A percentile compares a stretch with the other conserved stretches of the same genome.
Evolutionary conservation across 2,797 vertebrate species (phyloP).

Genomic region (Schizopygopsis pylzovi): DNA sequence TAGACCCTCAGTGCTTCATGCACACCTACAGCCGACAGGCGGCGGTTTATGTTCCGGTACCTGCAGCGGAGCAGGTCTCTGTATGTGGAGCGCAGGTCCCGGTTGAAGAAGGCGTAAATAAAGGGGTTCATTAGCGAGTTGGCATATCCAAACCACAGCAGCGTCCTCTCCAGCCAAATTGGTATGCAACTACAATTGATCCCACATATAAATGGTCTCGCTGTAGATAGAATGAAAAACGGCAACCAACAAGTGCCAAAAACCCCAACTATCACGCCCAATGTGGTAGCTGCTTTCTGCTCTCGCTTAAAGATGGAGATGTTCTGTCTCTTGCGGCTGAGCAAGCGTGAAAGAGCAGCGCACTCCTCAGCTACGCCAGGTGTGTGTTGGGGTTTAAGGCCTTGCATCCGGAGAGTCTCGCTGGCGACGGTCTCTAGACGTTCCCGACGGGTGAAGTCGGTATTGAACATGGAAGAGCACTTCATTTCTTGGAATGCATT

Average conservation of each 20-base stretch:
- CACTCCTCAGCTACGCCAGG: conserved; percentile 77
- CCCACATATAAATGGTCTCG: conserved; percentile 83
- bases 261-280: conserved; percentile 83
- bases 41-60: conserved; percentile 84
- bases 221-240: conserved; percentile 82
- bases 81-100: conserved; percentile 83
- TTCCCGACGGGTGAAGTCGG: conserved; percentile 72
- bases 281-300: conserved; percentile 83
- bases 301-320: conserved; percentile 86
- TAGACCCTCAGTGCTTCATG: conserved; percentile 82
- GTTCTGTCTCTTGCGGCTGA: conserved; percentile 79
- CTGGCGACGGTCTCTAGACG: conserved; percentile 75
- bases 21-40: conserved; percentile 83
- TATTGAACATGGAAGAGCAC: conserved; percentile 44
- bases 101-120: conserved; percentile 86
- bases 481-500: neutral
- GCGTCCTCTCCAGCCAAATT: conserved; percentile 82
- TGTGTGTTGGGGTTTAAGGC: conserved; percentile 71
- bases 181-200: conserved; percentile 84
- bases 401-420: conserved; percentile 80
- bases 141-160: conserved; percentile 84
- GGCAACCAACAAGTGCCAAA: conserved; percentile 83
- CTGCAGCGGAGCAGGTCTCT: conserved; percentile 82
- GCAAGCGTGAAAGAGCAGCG: conserved; percentile 76
- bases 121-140: conserved; percentile 87